A percentile compares a stretch with the other conserved stretches of the same genome.
Conservation (phyloP, 2,113 vertebrate species). For the Pipra filicauda region DNA sequence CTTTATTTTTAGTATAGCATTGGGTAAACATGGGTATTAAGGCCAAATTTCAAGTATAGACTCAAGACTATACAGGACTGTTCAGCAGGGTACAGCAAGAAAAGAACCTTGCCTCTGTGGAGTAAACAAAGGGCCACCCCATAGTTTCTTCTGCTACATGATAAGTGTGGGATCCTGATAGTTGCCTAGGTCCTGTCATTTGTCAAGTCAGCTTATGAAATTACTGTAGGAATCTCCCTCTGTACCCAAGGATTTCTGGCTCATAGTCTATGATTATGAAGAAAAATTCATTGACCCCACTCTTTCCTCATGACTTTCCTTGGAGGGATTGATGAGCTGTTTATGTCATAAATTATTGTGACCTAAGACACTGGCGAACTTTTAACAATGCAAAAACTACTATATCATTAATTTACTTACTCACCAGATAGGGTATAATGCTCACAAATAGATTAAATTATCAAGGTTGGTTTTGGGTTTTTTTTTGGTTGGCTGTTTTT, state of each 20-base stretch:
- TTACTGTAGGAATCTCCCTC: background rate
- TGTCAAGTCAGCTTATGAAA: background rate
- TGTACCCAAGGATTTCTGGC: background rate
- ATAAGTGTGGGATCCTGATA: background rate
- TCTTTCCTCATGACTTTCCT: background rate
- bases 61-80: background rate
- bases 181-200: background rate
- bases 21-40: background rate
- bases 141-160: background rate
- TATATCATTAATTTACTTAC: background rate
- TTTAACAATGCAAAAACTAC: background rate
- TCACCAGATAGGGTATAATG: background rate
- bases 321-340: background rate
- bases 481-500: background rate
- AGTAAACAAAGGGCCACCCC: background rate
- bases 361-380: background rate
- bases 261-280: background rate
- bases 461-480: background rate
- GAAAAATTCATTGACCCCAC: background rate
- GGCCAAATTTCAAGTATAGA: background rate
- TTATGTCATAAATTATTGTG: background rate
- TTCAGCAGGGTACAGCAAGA: background rate
- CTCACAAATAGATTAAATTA: background rate
- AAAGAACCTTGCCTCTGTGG: background rate
- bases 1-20: background rate